Evolutionary conservation across 2,797 vertebrate species (phyloP).

Genomic region (Helarctos malayanus): DNA sequence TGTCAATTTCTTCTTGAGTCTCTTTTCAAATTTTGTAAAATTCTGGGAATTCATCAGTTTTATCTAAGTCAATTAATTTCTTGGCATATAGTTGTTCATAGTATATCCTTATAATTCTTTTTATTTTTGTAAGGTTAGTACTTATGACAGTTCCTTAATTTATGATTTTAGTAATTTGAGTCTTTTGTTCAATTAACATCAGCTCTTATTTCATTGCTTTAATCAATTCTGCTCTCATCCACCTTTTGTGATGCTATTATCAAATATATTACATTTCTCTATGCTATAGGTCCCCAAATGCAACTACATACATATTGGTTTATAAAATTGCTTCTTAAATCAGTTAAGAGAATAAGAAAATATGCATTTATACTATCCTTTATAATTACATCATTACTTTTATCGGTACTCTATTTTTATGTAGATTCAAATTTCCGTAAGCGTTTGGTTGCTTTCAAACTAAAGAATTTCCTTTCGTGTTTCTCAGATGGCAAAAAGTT

Average conservation of each 20-base stretch:
- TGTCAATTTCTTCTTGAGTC: neutral
- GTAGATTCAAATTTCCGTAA: neutral
- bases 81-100: neutral
- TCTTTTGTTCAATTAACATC: neutral
- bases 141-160: neutral
- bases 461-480: neutral
- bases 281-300: neutral
- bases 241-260: neutral
- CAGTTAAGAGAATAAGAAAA: neutral
- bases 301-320: neutral
- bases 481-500: neutral
- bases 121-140: neutral
- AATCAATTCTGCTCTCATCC: neutral
- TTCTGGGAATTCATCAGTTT: neutral
- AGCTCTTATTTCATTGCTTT: neutral
- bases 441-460: neutral
- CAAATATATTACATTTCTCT: neutral
- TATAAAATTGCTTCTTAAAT: neutral
- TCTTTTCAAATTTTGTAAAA: neutral
- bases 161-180: neutral
- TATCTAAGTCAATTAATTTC: neutral
- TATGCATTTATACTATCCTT: neutral
- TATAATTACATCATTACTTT: neutral
- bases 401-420: neutral
- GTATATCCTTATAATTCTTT: neutral